Conservation (phyloP, 2,888 invertebrate species). For the Resseliella maxima region DNA sequence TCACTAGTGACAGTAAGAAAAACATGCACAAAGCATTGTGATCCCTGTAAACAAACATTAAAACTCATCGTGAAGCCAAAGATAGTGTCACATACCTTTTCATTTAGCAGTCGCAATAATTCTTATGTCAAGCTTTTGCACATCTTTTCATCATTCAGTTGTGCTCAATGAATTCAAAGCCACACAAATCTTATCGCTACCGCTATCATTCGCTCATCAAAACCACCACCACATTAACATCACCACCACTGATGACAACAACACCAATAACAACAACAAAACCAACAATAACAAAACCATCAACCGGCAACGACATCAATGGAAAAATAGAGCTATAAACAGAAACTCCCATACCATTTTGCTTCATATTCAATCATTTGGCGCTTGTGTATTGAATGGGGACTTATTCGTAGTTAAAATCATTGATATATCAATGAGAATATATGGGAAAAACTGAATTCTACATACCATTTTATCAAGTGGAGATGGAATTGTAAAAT, state of each 20-base stretch:
- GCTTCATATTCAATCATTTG: not conserved
- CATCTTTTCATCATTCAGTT: conserved; percentile 35
- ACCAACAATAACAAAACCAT: not conserved
- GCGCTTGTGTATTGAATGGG: conserved; percentile 6
- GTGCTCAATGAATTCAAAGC: conserved; percentile 34
- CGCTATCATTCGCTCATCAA: not conserved
- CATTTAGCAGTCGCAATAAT: conserved; percentile 42
- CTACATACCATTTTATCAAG: conserved; percentile 19
- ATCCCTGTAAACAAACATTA: not conserved
- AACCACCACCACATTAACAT: not conserved
- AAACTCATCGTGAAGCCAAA: conserved; percentile 16
- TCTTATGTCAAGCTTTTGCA: conserved; percentile 32
- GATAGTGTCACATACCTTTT: conserved; percentile 41
- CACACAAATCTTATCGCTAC: conserved; percentile 28
- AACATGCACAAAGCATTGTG: not conserved
- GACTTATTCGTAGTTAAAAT: conserved; percentile 12
- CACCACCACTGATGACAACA: not conserved
- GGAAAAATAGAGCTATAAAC: conserved; percentile 9
- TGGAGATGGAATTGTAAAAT: too few species aligned
- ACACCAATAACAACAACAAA: not conserved
- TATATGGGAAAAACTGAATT: conserved; percentile 14
- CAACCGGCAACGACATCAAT: not conserved
- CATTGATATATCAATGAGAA: conserved; percentile 17
- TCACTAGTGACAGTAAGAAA: not conserved
- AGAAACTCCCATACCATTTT: not conserved